Conservation (phyloP, 2,888 invertebrate genomes). For the Odontocerum albicorne region DNA sequence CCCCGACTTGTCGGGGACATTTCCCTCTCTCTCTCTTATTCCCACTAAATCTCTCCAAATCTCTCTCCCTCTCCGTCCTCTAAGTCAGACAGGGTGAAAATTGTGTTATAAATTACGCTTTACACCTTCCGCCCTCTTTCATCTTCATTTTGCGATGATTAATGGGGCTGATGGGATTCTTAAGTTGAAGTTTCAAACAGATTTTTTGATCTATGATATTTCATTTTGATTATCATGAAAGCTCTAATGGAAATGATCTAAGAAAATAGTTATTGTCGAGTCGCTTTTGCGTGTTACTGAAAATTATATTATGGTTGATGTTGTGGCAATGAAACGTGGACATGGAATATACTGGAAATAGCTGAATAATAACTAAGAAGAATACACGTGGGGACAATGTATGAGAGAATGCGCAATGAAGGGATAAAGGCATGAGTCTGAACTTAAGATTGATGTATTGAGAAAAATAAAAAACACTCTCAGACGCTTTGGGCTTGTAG, state of each 20-base stretch:
- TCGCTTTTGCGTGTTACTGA: no score
- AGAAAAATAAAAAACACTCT: no score
- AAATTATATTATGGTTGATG: no score
- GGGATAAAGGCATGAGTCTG: no score
- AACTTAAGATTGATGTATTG: no score
- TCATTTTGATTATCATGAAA: not conserved
- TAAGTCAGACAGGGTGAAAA: slow-evolving; percentile 21
- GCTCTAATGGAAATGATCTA: not conserved
- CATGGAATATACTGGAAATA: no score
- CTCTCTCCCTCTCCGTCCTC: slow-evolving; percentile 2
- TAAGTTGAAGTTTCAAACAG: not conserved
- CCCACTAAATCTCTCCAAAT: not conserved
- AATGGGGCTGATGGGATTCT: slow-evolving; percentile 20
- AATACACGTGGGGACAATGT: no score
- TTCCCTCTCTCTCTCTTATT: slow-evolving; percentile 14
- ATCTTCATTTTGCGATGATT: slow-evolving; percentile 26
- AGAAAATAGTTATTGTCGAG: no score
- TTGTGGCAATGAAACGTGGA: no score
- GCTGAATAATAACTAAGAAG: no score
- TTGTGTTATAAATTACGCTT: slow-evolving; percentile 26
- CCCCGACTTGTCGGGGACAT: slow-evolving; percentile 23
- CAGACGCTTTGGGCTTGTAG: no score
- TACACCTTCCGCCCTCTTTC: slow-evolving; percentile 12
- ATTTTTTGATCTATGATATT: slow-evolving; percentile 5
- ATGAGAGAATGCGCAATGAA: no score